phyloP scores from a whole-genome alignment of 2,888 invertebrate genomes.

The Acutogordius australiensis region DNA sequence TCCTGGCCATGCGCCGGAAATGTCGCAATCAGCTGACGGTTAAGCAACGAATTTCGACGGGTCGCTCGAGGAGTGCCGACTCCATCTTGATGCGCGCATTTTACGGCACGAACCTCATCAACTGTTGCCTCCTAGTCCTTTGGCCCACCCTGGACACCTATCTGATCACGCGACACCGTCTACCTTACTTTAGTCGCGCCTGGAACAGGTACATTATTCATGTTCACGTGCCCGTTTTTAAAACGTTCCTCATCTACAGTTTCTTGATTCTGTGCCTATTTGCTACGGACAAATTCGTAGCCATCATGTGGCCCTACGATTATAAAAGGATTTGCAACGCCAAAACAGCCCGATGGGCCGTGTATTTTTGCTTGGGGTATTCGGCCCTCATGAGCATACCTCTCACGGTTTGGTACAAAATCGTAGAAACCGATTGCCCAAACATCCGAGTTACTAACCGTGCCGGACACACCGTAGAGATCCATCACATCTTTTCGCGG shows the following conservation, averaged over 20 bases:
- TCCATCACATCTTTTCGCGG: too few species aligned
- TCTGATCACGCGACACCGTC: background rate
- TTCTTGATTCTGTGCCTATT: background rate
- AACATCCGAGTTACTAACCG: background rate
- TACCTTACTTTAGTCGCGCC: background rate
- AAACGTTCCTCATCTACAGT: background rate
- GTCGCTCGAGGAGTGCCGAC: too few species aligned
- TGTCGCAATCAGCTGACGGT: too few species aligned
- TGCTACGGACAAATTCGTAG: background rate
- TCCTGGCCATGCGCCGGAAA: too few species aligned
- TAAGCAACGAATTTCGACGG: too few species aligned
- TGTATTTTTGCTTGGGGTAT: background rate
- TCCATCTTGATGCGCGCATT: background rate
- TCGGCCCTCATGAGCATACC: background rate
- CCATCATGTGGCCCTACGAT: background rate
- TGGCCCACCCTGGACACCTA: background rate
- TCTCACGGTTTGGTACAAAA: background rate
- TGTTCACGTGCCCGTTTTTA: background rate
- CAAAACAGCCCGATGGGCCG: background rate
- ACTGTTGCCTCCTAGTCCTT: background rate
- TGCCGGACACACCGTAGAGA: too few species aligned
- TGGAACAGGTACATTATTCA: background rate
- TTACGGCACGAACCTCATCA: background rate
- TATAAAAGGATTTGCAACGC: background rate
- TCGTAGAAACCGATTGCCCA: background rate